Base-by-base conservation (phyloP, 2,113 vertebrate genomes). In the Indri indri region DNA sequence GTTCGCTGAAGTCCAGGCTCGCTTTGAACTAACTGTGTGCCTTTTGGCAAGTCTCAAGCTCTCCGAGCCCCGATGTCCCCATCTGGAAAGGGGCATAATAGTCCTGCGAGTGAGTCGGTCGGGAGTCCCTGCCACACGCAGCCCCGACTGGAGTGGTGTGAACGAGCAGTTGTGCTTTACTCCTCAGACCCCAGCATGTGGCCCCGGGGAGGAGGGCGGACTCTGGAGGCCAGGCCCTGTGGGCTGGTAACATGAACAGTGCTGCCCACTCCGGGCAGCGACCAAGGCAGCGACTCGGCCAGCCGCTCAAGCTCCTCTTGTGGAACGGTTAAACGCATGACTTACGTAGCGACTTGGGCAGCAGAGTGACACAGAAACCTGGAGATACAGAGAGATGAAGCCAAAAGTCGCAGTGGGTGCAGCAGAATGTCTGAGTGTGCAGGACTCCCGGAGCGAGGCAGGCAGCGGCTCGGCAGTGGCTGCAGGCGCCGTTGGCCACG, bases 401-500 rank as follows among this genome's bases (percentile, higher is more conserved):
- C 18, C 20, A 2, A 23, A 17, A 20, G 57, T 27, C 25, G 27
- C 8, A 25, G 68, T 2, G 32, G 37, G 4, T 3, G 45, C 37
- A 20, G 42, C 10, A 3, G 42, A 23, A 79, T n/a, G 40, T 52
- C 7, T 23, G 59, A 23, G 42, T n/a, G 2, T 6, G 42, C 50
- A 4, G 42, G 8, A 40, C 54, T 17, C 4, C 7, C 40, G 45
- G 2, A 71, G 25, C 23, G 30, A 47, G 32, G 57, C 4, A 20
- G 45, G 34, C 4, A 8, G 42, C 14, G 18, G 25, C 16, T 40
- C 1, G 1, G 20, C 1, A 22, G 65, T 5, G 18, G 66, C 5
- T 30, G 57, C 32, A n/a, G 68, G 8, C 12, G 18, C 70, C 42
- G 10, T 10, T 12, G 27, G 2, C 8, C 14, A 0, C 7, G 14